Evolutionary conservation across 2,888 invertebrate species (phyloP), one percentile per base, ranked within the genome.

Genomic region (Empis livida): DNA sequence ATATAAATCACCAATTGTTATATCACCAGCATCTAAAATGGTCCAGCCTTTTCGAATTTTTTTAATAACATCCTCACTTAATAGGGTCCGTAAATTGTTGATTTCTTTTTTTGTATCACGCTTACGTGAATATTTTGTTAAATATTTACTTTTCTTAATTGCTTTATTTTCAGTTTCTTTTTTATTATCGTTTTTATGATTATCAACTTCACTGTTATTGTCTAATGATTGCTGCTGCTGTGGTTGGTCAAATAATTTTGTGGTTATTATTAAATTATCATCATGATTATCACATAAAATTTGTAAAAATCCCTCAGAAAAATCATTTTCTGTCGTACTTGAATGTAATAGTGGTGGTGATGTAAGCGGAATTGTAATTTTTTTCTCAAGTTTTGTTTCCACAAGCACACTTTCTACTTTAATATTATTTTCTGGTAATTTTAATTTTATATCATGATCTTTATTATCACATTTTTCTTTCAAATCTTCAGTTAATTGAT

Each of bases 1-100:
- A 69, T 91, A 93, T 47, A 94, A 69, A 69, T 95, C 93, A 0
- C 93, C 93, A 30, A 95, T 75, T 5, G 90, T 89, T 39, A 93
- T 75, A 31, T 84, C 82, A 9, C 84, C 84, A 1, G 84, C 80
- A 60, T 83, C 84, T 14, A 76, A 71, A 10, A 76, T 62, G 45
- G 82, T 87, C 92, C 93, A 94, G 0, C 93, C 93, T 32, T 58
- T 59, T 45, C 68, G 62, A 40, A 70, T 67, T 49, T 65, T 59
- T 45, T 61, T 61, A n/a, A 68, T 59, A 10, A 61, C 61, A 17
- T 66, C 63, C 16, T 68, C 69, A 53, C 60, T 66, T 1, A 70
- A 59, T 35, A 70, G 53, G 1, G 68, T 68, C 40, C 61, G 63
- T 31, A 67, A 64, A 16, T 60, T 63, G 27, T 53, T 51, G 27